Evolutionary conservation across 2,113 vertebrate species (phyloP).

Genomic region (Scartelaos histophorus): DNA sequence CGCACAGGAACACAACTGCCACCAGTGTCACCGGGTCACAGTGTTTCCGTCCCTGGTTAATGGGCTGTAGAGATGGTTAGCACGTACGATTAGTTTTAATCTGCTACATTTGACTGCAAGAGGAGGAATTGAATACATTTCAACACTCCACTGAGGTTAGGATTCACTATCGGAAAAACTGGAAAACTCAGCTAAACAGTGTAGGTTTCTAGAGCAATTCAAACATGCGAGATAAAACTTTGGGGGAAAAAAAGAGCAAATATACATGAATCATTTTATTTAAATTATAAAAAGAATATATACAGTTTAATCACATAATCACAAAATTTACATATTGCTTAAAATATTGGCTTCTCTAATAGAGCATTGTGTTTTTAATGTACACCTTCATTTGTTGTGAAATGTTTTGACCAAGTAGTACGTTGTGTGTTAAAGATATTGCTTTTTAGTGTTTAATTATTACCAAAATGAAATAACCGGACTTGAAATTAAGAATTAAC

Average conservation of each 20-base stretch:
- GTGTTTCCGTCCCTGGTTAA: constrained; percentile 74
- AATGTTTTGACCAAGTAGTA: not conserved
- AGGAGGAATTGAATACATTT: constrained; percentile 60
- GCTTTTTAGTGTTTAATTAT: not conserved
- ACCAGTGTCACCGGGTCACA: constrained; percentile 71
- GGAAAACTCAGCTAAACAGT: constrained; percentile 21
- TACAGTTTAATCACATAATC: not conserved
- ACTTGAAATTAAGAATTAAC: not conserved
- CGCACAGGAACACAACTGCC: constrained; percentile 67
- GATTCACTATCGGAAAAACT: constrained; percentile 35
- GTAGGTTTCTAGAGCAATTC: not conserved
- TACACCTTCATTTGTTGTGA: not conserved
- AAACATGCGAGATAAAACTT: constrained; percentile 1
- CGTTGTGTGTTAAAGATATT: not conserved
- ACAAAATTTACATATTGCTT: not conserved
- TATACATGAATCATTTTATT: constrained; percentile 23
- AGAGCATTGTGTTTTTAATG: not conserved
- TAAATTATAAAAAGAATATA: constrained; percentile 27
- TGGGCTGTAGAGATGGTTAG: constrained; percentile 75
- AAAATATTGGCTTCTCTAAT: not conserved
- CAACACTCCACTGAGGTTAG: constrained; percentile 58
- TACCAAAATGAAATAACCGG: not conserved
- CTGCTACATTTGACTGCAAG: constrained; percentile 67
- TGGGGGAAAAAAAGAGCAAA: constrained; percentile 3
- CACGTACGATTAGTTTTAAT: constrained; percentile 79